Evolutionary conservation across 2,113 vertebrate genomes (phyloP).

Genomic region (Andinoacara biseriatus): DNA sequence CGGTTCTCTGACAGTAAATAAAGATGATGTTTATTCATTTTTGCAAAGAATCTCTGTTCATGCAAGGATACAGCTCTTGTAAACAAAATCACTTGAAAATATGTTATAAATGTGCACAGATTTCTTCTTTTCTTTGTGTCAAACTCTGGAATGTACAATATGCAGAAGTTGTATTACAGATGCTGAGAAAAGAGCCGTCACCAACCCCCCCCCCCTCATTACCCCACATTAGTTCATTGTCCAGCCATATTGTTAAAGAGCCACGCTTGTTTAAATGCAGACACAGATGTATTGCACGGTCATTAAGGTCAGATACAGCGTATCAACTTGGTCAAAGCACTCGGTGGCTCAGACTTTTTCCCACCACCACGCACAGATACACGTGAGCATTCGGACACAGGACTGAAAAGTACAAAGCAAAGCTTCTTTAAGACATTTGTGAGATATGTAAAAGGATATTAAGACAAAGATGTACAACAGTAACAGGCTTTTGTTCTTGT

Average conservation of each 20-base stretch:
- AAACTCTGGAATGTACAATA: slow-evolving; percentile 70
- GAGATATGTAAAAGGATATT: slow-evolving; percentile 34
- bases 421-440: slow-evolving; percentile 62
- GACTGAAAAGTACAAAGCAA: slow-evolving; percentile 15
- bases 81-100: slow-evolving; percentile 72
- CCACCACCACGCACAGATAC: background rate
- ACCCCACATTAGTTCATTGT: slow-evolving; percentile 19
- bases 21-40: slow-evolving; percentile 73
- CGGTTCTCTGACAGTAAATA: slow-evolving; percentile 56
- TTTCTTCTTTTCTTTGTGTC: slow-evolving; percentile 54
- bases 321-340: slow-evolving; percentile 19
- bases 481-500: slow-evolving; percentile 6
- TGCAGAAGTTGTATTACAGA: slow-evolving; percentile 48
- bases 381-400: background rate
- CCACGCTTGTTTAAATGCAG: slow-evolving; percentile 9
- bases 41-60: slow-evolving; percentile 70
- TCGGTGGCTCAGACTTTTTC: background rate
- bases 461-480: background rate
- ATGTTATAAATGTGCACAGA: slow-evolving; percentile 64
- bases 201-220: background rate
- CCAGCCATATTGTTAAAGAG: slow-evolving; percentile 14
- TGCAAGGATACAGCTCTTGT: slow-evolving; percentile 74
- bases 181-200: slow-evolving; percentile 6
- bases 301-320: slow-evolving; percentile 16
- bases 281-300: background rate